phyloP scores from a whole-genome alignment of 2,797 vertebrate genomes.

The Microctenopoma steveboyesi region DNA sequence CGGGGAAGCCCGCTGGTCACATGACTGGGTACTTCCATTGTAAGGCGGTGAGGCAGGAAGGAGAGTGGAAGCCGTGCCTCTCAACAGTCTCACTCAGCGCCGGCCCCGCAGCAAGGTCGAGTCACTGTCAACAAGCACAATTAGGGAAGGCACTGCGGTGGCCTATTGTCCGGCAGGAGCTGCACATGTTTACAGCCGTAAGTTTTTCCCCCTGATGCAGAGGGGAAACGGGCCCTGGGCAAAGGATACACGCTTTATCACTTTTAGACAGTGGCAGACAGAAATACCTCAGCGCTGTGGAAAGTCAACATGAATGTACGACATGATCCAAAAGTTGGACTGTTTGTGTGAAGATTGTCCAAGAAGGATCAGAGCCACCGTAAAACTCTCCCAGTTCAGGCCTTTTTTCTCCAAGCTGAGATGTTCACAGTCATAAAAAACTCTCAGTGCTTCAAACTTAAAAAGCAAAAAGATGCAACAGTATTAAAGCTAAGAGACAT shows the following conservation, averaged over 20 bases:
- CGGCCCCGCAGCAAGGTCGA: constrained; percentile 67
- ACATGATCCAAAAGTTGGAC: constrained; percentile 37
- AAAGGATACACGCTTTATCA: constrained; percentile 31
- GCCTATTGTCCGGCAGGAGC: constrained; percentile 49
- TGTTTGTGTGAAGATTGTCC: constrained; percentile 23
- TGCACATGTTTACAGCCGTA: constrained; percentile 18
- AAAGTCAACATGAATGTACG: constrained; percentile 57
- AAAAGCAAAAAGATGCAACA: constrained; percentile 1
- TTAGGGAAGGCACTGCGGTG: constrained; percentile 59
- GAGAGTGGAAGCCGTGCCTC: constrained; percentile 65
- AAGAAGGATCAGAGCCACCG: not conserved
- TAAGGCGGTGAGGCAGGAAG: constrained; percentile 76
- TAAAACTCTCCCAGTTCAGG: constrained; percentile 20
- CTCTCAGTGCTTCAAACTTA: not conserved
- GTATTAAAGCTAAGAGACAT: not conserved
- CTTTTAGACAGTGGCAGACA: constrained; percentile 47
- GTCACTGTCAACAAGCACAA: constrained; percentile 79
- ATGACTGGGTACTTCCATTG: constrained; percentile 78
- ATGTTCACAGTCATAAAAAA: not conserved
- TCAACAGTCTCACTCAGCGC: constrained; percentile 77
- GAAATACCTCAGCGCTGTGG: constrained; percentile 56
- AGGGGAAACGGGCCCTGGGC: constrained; percentile 25
- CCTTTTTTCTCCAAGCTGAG: constrained; percentile 13
- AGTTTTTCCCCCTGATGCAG: constrained; percentile 44
- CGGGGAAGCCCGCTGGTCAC: constrained; percentile 64